Evolutionary conservation across 2,888 invertebrate genomes (phyloP).

Genomic region (Pristionchus mayeri): DNA sequence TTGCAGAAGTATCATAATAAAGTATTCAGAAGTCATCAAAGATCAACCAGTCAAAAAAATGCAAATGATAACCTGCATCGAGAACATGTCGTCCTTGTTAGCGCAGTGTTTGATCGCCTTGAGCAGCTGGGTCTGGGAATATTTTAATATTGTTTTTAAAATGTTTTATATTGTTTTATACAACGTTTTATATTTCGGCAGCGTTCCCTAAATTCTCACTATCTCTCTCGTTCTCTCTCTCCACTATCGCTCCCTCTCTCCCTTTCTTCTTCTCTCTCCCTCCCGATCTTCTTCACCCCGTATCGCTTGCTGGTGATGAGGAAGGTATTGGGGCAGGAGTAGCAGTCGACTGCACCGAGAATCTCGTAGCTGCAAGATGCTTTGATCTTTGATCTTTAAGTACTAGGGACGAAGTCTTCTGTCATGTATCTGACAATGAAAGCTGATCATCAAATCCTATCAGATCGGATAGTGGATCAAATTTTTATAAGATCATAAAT

Average conservation of each 20-base stretch:
- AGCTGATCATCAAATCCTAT: constrained; percentile 61
- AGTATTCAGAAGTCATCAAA: neutral
- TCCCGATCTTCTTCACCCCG: too few species aligned
- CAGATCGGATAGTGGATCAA: too few species aligned
- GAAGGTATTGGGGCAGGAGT: constrained; percentile 5
- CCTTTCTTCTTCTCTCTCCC: too few species aligned
- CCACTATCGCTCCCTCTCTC: too few species aligned
- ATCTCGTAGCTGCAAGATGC: constrained; percentile 6
- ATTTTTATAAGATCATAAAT: neutral
- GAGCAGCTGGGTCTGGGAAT: neutral
- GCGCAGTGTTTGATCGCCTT: constrained; percentile 34
- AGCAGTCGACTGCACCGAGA: constrained; percentile 15
- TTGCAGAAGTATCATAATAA: neutral
- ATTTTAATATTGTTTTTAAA: too few species aligned
- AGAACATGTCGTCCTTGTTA: neutral
- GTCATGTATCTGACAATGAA: neutral
- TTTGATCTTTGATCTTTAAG: neutral
- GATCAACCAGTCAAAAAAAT: neutral
- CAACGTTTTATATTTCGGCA: too few species aligned
- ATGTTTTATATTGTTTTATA: too few species aligned
- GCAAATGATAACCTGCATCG: constrained; percentile 28
- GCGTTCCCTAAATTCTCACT: too few species aligned
- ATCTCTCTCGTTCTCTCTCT: too few species aligned
- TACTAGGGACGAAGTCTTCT: too few species aligned
- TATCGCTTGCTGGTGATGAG: neutral